These are phyloP conservation scores for Laspeyria flexula DNA, from an alignment of 2,888 invertebrate genomes.

Conservation along the genomic window DNA sequence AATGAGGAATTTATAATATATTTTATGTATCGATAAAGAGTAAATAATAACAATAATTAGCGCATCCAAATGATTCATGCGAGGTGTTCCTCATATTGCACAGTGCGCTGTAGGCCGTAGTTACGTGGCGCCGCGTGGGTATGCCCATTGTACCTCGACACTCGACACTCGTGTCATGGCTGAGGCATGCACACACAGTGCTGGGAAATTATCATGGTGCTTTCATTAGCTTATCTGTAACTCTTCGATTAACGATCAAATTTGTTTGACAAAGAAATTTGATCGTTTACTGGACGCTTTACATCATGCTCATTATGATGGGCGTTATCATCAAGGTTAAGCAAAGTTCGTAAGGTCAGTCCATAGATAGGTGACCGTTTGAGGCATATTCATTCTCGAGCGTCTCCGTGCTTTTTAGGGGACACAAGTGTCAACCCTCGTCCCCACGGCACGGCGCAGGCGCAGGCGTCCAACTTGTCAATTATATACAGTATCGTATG, in stretches of 20 bases:
- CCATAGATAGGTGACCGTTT: no score
- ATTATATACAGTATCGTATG: constrained; percentile 24
- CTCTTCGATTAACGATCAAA: no score
- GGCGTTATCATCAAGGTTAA: no score
- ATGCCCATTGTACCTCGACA: constrained; percentile 2
- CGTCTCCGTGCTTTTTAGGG: no score
- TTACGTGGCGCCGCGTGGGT: constrained; percentile 12
- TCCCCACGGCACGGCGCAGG: no score
- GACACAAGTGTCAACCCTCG: background rate
- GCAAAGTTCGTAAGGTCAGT: no score
- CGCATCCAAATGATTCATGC: constrained; percentile 7
- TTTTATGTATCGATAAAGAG: background rate
- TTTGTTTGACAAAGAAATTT: no score
- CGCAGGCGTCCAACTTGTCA: constrained; percentile 20
- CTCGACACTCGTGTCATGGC: constrained; percentile 14
- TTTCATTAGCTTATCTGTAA: no score
- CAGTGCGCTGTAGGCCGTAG: constrained; percentile 4
- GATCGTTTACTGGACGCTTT: no score
- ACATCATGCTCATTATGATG: no score
- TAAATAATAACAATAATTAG: background rate
- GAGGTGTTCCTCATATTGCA: background rate
- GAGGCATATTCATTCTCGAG: no score
- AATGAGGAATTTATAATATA: no score
- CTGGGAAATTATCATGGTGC: background rate
- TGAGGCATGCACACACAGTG: background rate